Evolutionary conservation across 2,113 vertebrate genomes (phyloP).

Genomic region (Oncorhynchus nerka): DNA sequence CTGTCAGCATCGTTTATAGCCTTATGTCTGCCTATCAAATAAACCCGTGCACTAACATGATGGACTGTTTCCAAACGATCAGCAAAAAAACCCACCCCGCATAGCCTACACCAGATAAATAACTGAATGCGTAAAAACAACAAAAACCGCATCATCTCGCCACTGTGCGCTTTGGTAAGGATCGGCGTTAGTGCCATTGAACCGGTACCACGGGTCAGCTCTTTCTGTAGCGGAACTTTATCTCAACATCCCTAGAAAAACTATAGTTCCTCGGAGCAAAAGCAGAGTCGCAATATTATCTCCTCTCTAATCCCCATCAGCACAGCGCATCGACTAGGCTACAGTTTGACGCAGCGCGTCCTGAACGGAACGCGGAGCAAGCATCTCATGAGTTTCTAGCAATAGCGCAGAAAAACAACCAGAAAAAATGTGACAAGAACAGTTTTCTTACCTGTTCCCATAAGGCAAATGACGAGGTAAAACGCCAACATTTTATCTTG

Average conservation of each 20-base stretch:
- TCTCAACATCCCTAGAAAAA: not conserved
- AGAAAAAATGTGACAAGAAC: not conserved
- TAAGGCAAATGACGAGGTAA: conserved; percentile 70
- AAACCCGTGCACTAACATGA: no score
- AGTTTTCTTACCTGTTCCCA: conserved; percentile 70
- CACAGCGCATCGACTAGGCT: conserved; percentile 34
- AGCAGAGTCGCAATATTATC: no score
- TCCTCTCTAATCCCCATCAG: not conserved
- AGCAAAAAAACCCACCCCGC: no score
- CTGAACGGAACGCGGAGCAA: conserved; percentile 30
- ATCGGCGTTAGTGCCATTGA: conserved; percentile 21
- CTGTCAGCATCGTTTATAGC: no score
- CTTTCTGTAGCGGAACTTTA: no score
- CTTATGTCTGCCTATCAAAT: no score
- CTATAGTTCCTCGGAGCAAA: not conserved
- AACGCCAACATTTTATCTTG: conserved; percentile 58
- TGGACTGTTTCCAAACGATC: no score
- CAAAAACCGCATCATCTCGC: conserved; percentile 2
- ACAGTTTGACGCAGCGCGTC: conserved; percentile 65
- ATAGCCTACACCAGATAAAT: no score
- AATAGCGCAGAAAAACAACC: not conserved
- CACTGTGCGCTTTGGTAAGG: conserved; percentile 9
- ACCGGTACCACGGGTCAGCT: not conserved
- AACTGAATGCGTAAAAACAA: not conserved
- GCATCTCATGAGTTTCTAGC: conserved; percentile 18